These are phyloP conservation scores for Penaeus monodon DNA, from an alignment of 2,888 invertebrate genomes.

Conservation along the genomic window DNA sequence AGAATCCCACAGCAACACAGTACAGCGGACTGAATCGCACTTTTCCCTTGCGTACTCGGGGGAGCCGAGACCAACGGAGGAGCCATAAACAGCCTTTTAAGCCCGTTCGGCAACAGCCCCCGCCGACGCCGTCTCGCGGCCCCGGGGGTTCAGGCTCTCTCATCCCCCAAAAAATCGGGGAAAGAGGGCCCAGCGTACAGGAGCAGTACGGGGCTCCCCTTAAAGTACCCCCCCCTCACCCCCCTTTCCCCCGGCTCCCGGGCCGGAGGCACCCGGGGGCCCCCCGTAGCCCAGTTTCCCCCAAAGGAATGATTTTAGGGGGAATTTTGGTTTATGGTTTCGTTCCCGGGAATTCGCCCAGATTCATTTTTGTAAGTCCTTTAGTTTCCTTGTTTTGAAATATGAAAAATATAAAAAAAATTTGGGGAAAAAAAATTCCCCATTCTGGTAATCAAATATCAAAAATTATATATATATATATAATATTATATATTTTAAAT, in stretches of 20 bases:
- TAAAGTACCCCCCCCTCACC: too few species aligned
- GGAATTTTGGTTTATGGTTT: neutral
- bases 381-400: neutral
- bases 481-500: too few species aligned
- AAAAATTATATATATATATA: too few species aligned
- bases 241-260: too few species aligned
- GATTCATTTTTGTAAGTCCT: constrained; percentile 34
- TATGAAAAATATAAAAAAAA: too few species aligned
- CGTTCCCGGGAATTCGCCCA: constrained; percentile 36
- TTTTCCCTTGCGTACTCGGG: too few species aligned
- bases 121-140: neutral
- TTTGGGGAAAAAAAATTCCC: neutral
- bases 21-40: too few species aligned
- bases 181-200: too few species aligned
- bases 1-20: too few species aligned
- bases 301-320: constrained; percentile 7
- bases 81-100: neutral
- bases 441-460: neutral
- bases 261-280: neutral
- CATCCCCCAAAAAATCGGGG: neutral
- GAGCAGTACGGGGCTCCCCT: too few species aligned
- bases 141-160: neutral
- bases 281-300: constrained; percentile 37
- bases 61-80: neutral
- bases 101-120: neutral